Base-by-base conservation (phyloP, 2,888 invertebrate genomes). In the Pollenia amentaria region DNA sequence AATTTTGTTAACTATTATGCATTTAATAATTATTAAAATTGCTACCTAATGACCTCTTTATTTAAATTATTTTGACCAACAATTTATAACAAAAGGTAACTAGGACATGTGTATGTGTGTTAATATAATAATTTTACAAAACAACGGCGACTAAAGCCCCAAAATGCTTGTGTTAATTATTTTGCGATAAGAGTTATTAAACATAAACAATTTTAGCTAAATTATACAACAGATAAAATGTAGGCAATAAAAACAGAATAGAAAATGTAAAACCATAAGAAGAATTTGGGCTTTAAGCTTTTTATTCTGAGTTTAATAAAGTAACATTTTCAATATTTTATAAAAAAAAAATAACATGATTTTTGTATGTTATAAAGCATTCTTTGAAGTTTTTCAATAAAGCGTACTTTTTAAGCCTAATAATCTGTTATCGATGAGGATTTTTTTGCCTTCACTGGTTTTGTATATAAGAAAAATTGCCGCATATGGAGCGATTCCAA, bases 61-160 rank as follows among this genome's bases (percentile, higher is more conserved):
- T 38, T 38, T 38, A 67, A 14, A 38, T n/a, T n/a, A 48, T 67
- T 67, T 14, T 21, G 8, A 16, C 3, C 14, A 67, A 10, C n/a
- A 38, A 69, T 51, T 16, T 38, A 69, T 51, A 16, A 51, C 51
- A 51, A 53, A 53, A 51, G 69, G 38, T 67, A 67, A 67, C 21
- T n/a, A 51, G 67, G 51, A 14, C 51, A 51, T 12, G 29, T 16
- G 29, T 69, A 21, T 16, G 44, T 14, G 2, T 51, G 9, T n/a
- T 8, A 3, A 67, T 29, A 38, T 48, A 3, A 14, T 29, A 29
- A 29, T 2, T 2, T 29, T 29, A 29, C 29, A 29, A 29, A 3
- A 29, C 3, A 29, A n/a, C 29, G 3, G 29, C 29, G 3, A 29
- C 2, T 29, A 3, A 29, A 29, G 29, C 29, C 29, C 29, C 29